Evolutionary conservation across 2,888 invertebrate genomes (phyloP), one percentile per base, ranked within the genome.

Genomic region (Ophraella communa): DNA sequence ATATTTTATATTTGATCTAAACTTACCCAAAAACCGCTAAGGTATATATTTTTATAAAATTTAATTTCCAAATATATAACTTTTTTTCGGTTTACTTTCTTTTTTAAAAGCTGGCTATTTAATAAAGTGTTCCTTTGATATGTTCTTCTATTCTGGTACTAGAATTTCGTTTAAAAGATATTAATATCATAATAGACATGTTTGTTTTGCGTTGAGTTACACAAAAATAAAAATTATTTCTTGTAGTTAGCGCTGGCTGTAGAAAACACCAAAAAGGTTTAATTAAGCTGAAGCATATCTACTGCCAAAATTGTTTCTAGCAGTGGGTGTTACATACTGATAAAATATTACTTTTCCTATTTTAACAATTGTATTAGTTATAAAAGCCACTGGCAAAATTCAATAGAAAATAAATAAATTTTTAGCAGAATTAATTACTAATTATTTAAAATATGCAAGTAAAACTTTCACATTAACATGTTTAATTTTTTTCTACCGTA

Each of bases 221-320:
- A 59, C 52, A 59, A 69, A 70, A 68, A 71, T 65, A 67, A 69
- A 73, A 71, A 70, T 67, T 66, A 64, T 66, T 63, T 63, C 61
- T 61, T 65, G 64, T 66, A 62, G 52, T 65, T 59, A 62, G 66
- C 57, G 65, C 68, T 63, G 64, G 68, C 66, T 45, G 49, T 62
- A 62, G 49, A 61, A 57, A 69, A 57, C 67, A 62, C 62, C 52
- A 27, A 67, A 62, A 66, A 68, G 59, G 61, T 54, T 63, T 58
- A 66, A 69, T 69, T 66, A 63, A 63, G 66, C 64, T 59, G 63
- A 56, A 57, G 59, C 60, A 49, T 63, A 35, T 61, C 57, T 51
- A 44, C 52, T 51, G 53, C 53, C 51, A 39, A 49, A 49, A 64
- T 60, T 61, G 62, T 65, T 65, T 42, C 51, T 42, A 45, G 57